A percentile compares a stretch with the other conserved stretches of the same genome.
phyloP scores from a whole-genome alignment of 2,113 vertebrate species.

The Tragelaphus scriptus region DNA sequence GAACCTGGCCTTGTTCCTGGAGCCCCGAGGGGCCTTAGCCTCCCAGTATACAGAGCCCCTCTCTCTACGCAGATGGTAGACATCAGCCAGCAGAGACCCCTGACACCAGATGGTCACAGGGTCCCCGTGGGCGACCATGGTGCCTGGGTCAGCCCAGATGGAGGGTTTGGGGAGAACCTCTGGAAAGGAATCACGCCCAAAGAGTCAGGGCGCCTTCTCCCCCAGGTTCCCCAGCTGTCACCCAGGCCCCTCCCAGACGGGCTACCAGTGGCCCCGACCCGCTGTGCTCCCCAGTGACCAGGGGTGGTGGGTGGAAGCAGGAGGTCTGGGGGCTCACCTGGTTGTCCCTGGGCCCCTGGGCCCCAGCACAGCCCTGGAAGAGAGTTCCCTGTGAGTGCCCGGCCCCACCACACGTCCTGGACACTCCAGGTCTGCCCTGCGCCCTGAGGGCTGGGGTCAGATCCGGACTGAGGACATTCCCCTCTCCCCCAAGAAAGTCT shows the following conservation, averaged over 20 bases:
- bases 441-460: background rate
- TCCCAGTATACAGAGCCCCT: rapidly evolving
- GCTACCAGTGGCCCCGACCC: background rate
- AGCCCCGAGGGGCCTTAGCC: rapidly evolving
- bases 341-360: rapidly evolving
- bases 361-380: background rate
- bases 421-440: background rate
- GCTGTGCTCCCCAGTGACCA: background rate
- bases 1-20: rapidly evolving
- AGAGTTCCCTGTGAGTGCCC: background rate
- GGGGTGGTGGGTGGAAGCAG: background rate
- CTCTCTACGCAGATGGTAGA: rapidly evolving
- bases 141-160: background rate
- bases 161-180: background rate
- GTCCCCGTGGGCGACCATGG: rapidly evolving
- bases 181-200: background rate
- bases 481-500: background rate
- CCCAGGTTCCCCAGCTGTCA: background rate
- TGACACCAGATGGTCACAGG: background rate
- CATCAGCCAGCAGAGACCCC: rapidly evolving
- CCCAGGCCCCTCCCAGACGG: background rate
- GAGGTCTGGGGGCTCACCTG: background rate
- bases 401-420: rapidly evolving
- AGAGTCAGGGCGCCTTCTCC: background rate
- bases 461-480: too few relatives aligned